Conservation (phyloP, 2,113 vertebrate species). For the Anguilla japonica region DNA sequence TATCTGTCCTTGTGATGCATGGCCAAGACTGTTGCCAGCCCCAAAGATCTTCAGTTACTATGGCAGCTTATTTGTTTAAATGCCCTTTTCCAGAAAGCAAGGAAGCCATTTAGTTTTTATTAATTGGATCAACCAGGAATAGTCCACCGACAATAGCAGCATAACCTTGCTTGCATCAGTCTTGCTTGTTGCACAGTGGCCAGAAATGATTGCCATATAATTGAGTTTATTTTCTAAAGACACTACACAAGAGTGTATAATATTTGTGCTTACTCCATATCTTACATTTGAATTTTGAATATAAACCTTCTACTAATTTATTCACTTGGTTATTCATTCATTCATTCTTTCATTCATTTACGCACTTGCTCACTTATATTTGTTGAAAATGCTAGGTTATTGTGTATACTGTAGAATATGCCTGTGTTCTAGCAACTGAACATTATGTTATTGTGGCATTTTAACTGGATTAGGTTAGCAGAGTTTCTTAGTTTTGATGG, state of each 20-base stretch:
- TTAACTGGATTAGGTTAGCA: too few species aligned
- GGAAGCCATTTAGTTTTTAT: conserved; percentile 36
- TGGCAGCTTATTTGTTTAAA: conserved; percentile 26
- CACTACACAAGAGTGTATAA: not conserved
- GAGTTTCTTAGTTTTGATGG: too few species aligned
- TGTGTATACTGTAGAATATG: too few species aligned
- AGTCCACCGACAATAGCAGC: not conserved
- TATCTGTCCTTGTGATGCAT: conserved; percentile 9
- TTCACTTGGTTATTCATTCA: not conserved
- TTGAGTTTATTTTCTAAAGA: not conserved
- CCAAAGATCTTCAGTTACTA: not conserved
- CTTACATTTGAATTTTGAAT: not conserved
- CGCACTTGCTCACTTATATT: too few species aligned
- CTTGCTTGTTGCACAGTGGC: not conserved
- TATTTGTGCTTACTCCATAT: not conserved
- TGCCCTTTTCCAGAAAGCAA: conserved; percentile 16
- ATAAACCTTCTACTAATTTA: not conserved
- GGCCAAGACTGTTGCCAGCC: not conserved
- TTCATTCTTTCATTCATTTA: not conserved
- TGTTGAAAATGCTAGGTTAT: too few species aligned
- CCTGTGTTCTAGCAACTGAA: too few species aligned
- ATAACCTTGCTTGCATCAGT: conserved; percentile 19
- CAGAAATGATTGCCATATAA: not conserved
- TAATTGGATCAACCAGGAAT: conserved; percentile 42
- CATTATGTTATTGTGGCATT: too few species aligned